A percentile compares a stretch with the other conserved stretches of the same genome.
Evolutionary conservation across 2,888 invertebrate genomes (phyloP).

Genomic region (Xestia c-nigrum): DNA sequence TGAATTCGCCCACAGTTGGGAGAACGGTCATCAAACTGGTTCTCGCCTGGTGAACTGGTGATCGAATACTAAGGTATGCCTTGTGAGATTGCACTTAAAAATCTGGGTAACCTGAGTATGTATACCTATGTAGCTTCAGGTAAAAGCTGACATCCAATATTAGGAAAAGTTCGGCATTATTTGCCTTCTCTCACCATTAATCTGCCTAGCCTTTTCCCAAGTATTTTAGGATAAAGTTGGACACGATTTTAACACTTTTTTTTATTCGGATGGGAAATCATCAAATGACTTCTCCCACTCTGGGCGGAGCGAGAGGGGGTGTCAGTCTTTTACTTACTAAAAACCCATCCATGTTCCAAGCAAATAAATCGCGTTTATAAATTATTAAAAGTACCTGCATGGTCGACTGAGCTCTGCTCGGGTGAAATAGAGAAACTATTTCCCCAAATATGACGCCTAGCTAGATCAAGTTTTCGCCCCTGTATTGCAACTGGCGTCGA

Average conservation of each 20-base stretch:
- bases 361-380: not conserved
- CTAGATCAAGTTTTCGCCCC: not conserved
- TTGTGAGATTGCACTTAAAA: not conserved
- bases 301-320: too few species aligned
- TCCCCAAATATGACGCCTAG: not conserved
- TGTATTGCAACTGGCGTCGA: not conserved
- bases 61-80: not conserved
- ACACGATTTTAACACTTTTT: not conserved
- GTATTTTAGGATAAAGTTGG: not conserved
- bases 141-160: not conserved
- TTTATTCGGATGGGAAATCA: too few species aligned
- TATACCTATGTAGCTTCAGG: not conserved
- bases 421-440: not conserved
- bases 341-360: not conserved
- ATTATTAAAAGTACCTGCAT: not conserved
- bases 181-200: not conserved
- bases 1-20: conserved; percentile 1
- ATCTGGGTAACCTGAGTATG: not conserved
- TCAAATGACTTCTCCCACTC: too few species aligned
- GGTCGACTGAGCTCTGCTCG: too few species aligned
- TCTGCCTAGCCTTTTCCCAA: not conserved
- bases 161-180: not conserved
- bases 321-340: too few species aligned
- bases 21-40: not conserved
- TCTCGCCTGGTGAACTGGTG: not conserved